Base-by-base conservation (phyloP, 2,113 vertebrate genomes). In the Neogale vison region DNA sequence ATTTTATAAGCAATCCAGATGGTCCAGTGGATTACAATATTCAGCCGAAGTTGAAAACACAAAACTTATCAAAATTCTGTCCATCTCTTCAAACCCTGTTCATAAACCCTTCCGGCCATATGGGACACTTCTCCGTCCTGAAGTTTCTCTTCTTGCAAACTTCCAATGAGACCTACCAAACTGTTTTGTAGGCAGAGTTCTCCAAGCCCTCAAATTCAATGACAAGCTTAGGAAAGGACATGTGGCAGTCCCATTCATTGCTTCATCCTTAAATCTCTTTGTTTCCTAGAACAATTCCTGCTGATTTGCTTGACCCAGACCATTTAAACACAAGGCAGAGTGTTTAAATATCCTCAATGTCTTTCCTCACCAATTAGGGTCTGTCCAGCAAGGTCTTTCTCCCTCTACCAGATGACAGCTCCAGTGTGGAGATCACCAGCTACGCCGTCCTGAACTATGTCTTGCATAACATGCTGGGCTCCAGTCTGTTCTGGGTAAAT, bases 1-100 rank as follows among this genome's bases (percentile, higher is more conserved):
- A 31, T 31, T 90, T 84, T 42, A 96, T 6, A 79, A 93, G 59
- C 26, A 93, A 86, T 23, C 31, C 12, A 14, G 17, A 34, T 39
- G 13, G 94, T 80, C 2, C 4, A 50, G 26, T 52, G 89, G 72
- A 88, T 89, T 94, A 55, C 59, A 65, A 76, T 71, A 80, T 47
- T 74, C 17, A 94, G 11, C 17, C 31, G 83, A 34, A 47, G 17
- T 42, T 94, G 45, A 93, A 93, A 95, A 47, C 36, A 93, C 31
- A 91, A 63, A 79, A 59, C 9, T 6, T 67, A 52, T 71, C 20
- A 61, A 86, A 95, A 83, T 67, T 89, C 26, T 71, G 34, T 20
- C 21, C 14, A 34, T 90, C n/a, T 76, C 20, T 79, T n/a, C 67
- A 71, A 82, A 36, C 3, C 7, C 45, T 69, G 39, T 82, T 89